Percentiles rank a stretch among this genome's conserved stretches.
Conservation (phyloP, 2,888 invertebrate species). For the Drosophila gaucha region DNA sequence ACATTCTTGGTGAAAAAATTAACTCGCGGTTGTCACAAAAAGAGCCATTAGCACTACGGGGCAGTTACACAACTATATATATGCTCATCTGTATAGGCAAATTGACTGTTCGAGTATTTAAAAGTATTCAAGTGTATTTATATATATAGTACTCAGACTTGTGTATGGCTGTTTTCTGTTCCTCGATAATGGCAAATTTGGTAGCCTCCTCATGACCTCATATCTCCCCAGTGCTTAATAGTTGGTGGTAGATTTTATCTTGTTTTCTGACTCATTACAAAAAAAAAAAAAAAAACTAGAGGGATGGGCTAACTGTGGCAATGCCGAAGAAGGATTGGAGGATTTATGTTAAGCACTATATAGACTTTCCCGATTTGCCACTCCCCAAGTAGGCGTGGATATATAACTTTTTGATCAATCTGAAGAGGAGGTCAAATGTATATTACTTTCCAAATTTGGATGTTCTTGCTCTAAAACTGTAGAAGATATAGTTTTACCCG, state of each 20-base stretch:
- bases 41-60: conserved; percentile 48
- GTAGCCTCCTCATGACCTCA: neutral
- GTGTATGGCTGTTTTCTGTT: neutral
- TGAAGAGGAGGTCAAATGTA: too few species aligned
- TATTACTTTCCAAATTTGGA: too few species aligned
- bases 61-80: neutral
- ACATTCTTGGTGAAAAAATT: conserved; percentile 53
- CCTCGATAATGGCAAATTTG: neutral
- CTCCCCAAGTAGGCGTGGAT: too few species aligned
- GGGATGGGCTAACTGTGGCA: too few species aligned
- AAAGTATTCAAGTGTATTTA: neutral
- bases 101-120: neutral
- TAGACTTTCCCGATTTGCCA: too few species aligned
- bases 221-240: too few species aligned
- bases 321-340: too few species aligned
- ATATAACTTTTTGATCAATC: too few species aligned
- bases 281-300: too few species aligned
- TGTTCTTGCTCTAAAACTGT: too few species aligned
- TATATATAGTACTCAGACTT: neutral
- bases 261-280: conserved; percentile 3
- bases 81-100: neutral
- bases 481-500: too few species aligned
- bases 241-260: neutral
- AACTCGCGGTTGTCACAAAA: conserved; percentile 35
- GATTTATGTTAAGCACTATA: too few species aligned